Conservation (phyloP, 2,113 vertebrate species). For the Ranitomeya imitator region DNA sequence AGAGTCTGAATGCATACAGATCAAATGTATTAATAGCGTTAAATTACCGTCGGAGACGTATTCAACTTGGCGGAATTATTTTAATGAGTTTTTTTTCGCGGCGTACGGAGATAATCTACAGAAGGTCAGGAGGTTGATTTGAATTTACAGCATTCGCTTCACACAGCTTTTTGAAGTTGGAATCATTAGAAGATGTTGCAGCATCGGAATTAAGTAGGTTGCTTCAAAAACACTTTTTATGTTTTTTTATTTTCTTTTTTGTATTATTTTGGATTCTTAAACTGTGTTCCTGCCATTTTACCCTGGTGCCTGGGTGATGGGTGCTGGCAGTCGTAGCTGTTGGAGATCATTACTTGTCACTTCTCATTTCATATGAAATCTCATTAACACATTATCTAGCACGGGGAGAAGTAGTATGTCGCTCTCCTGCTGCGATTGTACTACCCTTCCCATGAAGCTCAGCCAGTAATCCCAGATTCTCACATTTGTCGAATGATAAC, state of each 20-base stretch:
- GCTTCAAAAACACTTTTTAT: not conserved
- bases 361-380: not conserved
- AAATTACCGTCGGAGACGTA: not conserved
- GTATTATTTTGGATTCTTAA: not conserved
- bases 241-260: not conserved
- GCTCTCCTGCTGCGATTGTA: not conserved
- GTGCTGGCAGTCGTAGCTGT: not conserved
- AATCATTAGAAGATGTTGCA: conserved; percentile 7
- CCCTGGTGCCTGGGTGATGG: not conserved
- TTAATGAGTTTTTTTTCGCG: conserved; percentile 12
- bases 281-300: not conserved
- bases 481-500: not conserved
- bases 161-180: conserved; percentile 22
- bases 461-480: not conserved
- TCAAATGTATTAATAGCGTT: conserved; percentile 22
- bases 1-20: conserved; percentile 13
- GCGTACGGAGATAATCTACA: conserved; percentile 5
- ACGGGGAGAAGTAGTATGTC: not conserved
- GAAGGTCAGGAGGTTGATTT: conserved; percentile 21
- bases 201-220: not conserved
- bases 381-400: conserved; percentile 4
- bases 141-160: conserved; percentile 3
- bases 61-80: conserved; percentile 24
- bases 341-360: conserved; percentile 28
- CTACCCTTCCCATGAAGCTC: conserved; percentile 10